These are phyloP conservation scores for Therioaphis trifolii DNA, from an alignment of 2,888 invertebrate species.

Conservation along the genomic window DNA sequence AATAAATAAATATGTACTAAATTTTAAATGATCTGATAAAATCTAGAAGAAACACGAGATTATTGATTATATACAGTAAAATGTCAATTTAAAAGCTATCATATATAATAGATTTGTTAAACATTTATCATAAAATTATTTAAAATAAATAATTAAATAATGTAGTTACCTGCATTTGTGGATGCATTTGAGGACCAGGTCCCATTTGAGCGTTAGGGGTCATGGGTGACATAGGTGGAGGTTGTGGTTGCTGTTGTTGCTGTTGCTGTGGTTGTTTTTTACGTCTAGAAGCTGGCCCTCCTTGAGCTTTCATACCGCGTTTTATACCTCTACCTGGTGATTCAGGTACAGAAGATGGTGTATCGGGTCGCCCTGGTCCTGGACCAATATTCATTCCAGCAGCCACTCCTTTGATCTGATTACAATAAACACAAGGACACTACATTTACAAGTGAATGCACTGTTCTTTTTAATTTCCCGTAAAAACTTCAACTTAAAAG, in stretches of 20 bases:
- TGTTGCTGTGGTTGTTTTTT: slow-evolving; percentile 67
- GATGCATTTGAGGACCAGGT: slow-evolving; percentile 65
- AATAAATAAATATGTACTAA: too few species aligned
- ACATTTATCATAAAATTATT: too few species aligned
- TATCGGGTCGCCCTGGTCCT: slow-evolving; percentile 71
- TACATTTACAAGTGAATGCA: slow-evolving; percentile 67
- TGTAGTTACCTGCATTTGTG: slow-evolving; percentile 65
- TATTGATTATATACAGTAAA: too few species aligned
- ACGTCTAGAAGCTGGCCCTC: slow-evolving; percentile 68
- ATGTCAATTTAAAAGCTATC: too few species aligned
- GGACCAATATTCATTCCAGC: slow-evolving; percentile 66
- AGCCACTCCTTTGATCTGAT: slow-evolving; percentile 73
- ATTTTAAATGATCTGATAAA: too few species aligned
- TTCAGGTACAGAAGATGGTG: slow-evolving; percentile 75
- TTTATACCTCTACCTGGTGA: slow-evolving; percentile 73
- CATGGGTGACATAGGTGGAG: slow-evolving; percentile 66
- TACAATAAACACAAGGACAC: slow-evolving; percentile 69
- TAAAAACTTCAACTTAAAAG: slow-evolving; percentile 61
- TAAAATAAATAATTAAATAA: background rate
- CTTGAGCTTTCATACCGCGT: slow-evolving; percentile 66
- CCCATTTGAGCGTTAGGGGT: slow-evolving; percentile 64
- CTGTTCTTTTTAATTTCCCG: slow-evolving; percentile 61
- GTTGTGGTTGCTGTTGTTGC: slow-evolving; percentile 64
- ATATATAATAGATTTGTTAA: too few species aligned
- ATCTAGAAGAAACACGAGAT: too few species aligned